Percentiles rank a stretch among this genome's conserved stretches.
Conservation (phyloP, 2,113 vertebrate species). For the Gyps fulvus region DNA sequence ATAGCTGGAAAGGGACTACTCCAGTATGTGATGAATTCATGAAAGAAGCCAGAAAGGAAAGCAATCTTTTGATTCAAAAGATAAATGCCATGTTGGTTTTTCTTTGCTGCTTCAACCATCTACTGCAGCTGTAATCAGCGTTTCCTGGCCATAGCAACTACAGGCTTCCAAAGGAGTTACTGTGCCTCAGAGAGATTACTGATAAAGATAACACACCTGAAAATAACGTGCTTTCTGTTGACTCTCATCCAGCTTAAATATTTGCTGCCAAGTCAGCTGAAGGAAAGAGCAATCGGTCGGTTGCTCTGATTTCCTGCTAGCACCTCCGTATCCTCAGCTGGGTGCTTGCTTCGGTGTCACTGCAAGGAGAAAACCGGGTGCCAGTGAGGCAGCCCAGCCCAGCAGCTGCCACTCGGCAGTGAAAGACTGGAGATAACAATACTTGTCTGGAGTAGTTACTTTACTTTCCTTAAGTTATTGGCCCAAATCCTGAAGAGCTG, state of each 20-base stretch:
- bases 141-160: not conserved
- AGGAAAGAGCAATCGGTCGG: not conserved
- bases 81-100: not conserved
- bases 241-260: not conserved
- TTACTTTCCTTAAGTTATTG: not conserved
- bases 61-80: not conserved
- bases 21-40: not conserved
- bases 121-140: not conserved
- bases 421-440: not conserved
- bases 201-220: not conserved
- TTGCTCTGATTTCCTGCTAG: not conserved
- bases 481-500: not conserved
- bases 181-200: not conserved
- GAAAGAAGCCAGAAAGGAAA: not conserved
- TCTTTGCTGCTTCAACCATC: not conserved
- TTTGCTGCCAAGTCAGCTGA: conserved; percentile 5
- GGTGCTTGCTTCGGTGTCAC: not conserved
- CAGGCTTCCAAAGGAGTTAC: not conserved
- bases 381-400: not conserved
- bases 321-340: not conserved
- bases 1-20: not conserved
- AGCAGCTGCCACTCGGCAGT: accelerated
- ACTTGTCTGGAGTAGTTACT: not conserved
- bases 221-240: not conserved
- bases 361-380: not conserved